Percentiles rank a stretch among this genome's conserved stretches.
phyloP scores from a whole-genome alignment of 2,888 invertebrate genomes.

The Meiosimyza platycephala region DNA sequence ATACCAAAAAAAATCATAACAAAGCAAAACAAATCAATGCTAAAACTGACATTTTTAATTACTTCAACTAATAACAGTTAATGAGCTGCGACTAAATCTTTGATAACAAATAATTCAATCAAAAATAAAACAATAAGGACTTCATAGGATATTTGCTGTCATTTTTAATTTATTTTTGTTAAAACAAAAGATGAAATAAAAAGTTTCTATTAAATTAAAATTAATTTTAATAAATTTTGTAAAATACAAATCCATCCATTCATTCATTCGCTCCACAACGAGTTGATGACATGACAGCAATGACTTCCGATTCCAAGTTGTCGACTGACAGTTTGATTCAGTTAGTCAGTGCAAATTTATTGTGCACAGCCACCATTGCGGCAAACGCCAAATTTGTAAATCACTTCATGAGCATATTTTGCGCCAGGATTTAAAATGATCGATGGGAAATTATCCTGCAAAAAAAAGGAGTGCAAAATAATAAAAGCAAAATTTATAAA shows the following conservation, averaged over 20 bases:
- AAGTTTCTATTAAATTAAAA: no score
- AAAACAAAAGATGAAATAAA: no score
- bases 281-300: no score
- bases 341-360: no score
- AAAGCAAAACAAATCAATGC: neutral
- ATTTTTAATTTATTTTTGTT: no score
- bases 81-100: neutral
- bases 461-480: slow-evolving; percentile 48
- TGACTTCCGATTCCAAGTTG: no score
- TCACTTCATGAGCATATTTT: slow-evolving; percentile 77
- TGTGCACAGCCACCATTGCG: slow-evolving; percentile 22
- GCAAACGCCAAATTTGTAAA: slow-evolving; percentile 77
- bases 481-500: neutral
- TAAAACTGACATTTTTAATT: slow-evolving; percentile 12
- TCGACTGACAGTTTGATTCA: no score
- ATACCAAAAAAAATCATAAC: neutral
- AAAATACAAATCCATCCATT: no score
- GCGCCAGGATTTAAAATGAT: slow-evolving; percentile 79
- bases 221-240: no score
- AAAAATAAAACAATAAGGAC: neutral
- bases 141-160: neutral
- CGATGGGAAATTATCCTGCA: slow-evolving; percentile 81
- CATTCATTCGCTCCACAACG: no score
- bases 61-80: neutral
- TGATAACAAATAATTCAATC: neutral